Evolutionary conservation across 2,888 invertebrate genomes (phyloP).

Genomic region (Andrena fulva): DNA sequence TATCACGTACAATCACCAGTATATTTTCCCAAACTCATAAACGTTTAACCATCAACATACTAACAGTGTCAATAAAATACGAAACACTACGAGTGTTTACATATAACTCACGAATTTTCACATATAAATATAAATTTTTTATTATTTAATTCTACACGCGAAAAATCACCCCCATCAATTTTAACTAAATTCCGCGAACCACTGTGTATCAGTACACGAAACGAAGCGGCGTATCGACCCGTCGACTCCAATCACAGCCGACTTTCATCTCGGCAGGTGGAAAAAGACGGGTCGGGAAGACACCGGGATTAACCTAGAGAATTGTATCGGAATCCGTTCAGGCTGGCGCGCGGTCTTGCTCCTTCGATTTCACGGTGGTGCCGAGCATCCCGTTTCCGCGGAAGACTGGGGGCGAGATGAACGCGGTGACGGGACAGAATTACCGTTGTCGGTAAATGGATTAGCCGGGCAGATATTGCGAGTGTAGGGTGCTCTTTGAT

Average conservation of each 20-base stretch:
- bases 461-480: conserved; percentile 75
- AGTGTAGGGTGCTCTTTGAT: conserved; percentile 73
- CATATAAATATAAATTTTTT: background rate
- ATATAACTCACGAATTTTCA: too few species aligned
- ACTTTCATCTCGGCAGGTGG: background rate
- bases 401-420: conserved; percentile 49
- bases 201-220: background rate
- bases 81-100: too few species aligned
- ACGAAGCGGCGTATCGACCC: background rate
- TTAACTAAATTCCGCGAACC: background rate
- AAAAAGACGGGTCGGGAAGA: background rate
- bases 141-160: too few species aligned
- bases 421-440: conserved; percentile 72
- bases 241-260: background rate
- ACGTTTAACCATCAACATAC: too few species aligned
- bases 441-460: conserved; percentile 76
- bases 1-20: background rate
- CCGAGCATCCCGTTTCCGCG: conserved; percentile 47
- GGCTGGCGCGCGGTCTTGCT: conserved; percentile 21
- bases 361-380: conserved; percentile 44
- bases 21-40: too few species aligned
- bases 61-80: too few species aligned
- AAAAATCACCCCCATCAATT: too few species aligned
- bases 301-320: conserved; percentile 36
- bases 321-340: conserved; percentile 47